Evolutionary conservation across 2,797 vertebrate genomes (phyloP), one percentile per base, ranked within the genome.

Genomic region (Tolypeutes matacus): DNA sequence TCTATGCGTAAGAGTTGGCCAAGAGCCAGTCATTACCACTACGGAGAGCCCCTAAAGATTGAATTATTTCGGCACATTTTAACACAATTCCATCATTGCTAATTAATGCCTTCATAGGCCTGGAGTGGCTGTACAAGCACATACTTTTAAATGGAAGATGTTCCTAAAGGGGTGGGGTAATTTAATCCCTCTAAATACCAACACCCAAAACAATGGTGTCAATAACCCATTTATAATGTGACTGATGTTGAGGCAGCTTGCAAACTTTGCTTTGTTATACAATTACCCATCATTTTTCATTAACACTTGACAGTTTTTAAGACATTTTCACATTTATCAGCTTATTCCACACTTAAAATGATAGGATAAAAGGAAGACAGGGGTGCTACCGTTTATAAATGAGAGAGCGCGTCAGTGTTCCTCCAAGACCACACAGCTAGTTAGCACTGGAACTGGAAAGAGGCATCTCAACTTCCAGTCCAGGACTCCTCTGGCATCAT

Each of bases 311-410:
- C 9, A 56, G 3, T 75, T 42, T 80, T 4, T 58, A 76, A 72
- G 81, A 58, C 36, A 84, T 51, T 36, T 51, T 51, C 69, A 17
- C 7, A n/a, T 20, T 15, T 2, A 27, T 86, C 64, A 25, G 31
- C 13, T 89, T 82, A 91, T 51, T 70, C 85, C 83, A 81, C 58
- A 56, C 58, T 42, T 34, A 72, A 31, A 34, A 20, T 89, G 39
- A 6, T 12, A 18, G 0, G 2, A 2, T 7, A 36, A 67, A 17
- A 51, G 31, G 65, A 67, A 58, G 62, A 42, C 53, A 29, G 5
- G 11, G 1, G 29, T 21, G 3, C 10, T 31, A 20, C 21, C n/a
- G 17, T 62, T 77, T 78, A 31, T 64, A 73, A 51, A 53, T 27
- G 62, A 83, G n/a, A 31, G 10, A 70, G 42, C 0, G 14, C 15